phyloP scores from a whole-genome alignment of 2,888 invertebrate species.

The Dryomyza anilis region DNA sequence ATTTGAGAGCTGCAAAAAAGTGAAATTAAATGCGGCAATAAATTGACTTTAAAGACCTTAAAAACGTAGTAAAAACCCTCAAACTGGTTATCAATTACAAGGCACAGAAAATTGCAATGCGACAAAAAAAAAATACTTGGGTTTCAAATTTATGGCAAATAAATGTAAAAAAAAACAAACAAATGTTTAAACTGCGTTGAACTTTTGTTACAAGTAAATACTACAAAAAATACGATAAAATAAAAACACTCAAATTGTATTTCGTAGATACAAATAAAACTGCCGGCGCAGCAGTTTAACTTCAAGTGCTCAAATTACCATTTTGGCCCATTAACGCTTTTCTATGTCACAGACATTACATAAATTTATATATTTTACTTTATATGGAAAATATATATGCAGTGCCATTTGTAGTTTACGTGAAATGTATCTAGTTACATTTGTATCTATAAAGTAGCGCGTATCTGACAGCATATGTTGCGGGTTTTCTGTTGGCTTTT shows the following conservation, averaged over 20 bases:
- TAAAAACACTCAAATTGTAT: too few relatives aligned
- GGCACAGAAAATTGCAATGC: background rate
- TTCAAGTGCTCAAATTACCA: background rate
- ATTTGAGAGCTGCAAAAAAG: background rate
- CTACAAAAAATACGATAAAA: background rate
- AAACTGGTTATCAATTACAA: slow-evolving; percentile 1
- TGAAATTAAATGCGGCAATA: background rate
- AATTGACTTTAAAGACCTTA: background rate
- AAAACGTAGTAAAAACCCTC: background rate
- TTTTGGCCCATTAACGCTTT: too few relatives aligned
- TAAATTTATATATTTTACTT: too few relatives aligned
- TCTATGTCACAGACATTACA: too few relatives aligned
- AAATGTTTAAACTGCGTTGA: background rate
- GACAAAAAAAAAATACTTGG: too few relatives aligned
- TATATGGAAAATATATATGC: too few relatives aligned
- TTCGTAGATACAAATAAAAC: background rate
- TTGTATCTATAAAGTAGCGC: too few relatives aligned
- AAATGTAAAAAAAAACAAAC: background rate
- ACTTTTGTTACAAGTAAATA: background rate
- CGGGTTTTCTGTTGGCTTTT: too few relatives aligned
- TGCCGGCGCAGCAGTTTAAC: background rate
- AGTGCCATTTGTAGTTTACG: too few relatives aligned
- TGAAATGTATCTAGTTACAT: too few relatives aligned
- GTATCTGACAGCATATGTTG: too few relatives aligned
- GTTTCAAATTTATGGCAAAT: background rate